Percentiles rank a stretch among this genome's conserved stretches.
Evolutionary conservation across 2,113 vertebrate species (phyloP).

Genomic region (Hassar affinis): DNA sequence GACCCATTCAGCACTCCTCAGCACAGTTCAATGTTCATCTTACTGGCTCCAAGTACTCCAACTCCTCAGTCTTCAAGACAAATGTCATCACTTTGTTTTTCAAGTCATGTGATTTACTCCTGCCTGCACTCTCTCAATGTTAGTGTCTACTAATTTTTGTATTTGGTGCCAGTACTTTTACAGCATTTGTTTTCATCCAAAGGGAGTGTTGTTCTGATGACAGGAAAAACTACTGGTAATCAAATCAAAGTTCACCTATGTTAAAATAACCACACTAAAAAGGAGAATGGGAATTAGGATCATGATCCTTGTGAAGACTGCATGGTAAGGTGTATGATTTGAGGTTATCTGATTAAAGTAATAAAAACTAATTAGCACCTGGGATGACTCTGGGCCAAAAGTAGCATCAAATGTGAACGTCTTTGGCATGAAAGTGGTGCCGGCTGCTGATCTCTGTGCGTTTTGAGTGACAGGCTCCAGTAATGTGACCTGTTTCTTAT

Average conservation of each 20-base stretch:
- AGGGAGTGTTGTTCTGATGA: no score
- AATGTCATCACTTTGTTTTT: no score
- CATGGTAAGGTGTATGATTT: constrained; percentile 20
- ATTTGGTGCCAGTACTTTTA: no score
- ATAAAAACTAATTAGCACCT: constrained; percentile 67
- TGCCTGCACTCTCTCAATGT: no score
- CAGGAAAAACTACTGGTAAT: background rate
- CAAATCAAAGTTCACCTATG: background rate
- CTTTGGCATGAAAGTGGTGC: constrained; percentile 77
- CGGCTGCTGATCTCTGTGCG: constrained; percentile 69
- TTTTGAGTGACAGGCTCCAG: constrained; percentile 59
- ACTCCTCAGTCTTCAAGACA: no score
- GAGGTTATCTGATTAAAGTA: constrained; percentile 29
- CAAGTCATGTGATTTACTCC: no score
- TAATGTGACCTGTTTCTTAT: constrained; percentile 67
- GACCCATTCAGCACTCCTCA: no score
- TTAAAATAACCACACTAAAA: background rate
- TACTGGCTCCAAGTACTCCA: no score
- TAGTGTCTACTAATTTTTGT: no score
- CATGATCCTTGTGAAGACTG: background rate
- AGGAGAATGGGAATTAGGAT: background rate
- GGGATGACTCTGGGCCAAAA: constrained; percentile 82
- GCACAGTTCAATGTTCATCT: no score
- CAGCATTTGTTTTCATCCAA: no score
- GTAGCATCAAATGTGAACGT: constrained; percentile 85